Percentiles rank a stretch among this genome's conserved stretches.
phyloP scores from a whole-genome alignment of 1,140 invertebrate species.

The Globodera rostochiensis region DNA sequence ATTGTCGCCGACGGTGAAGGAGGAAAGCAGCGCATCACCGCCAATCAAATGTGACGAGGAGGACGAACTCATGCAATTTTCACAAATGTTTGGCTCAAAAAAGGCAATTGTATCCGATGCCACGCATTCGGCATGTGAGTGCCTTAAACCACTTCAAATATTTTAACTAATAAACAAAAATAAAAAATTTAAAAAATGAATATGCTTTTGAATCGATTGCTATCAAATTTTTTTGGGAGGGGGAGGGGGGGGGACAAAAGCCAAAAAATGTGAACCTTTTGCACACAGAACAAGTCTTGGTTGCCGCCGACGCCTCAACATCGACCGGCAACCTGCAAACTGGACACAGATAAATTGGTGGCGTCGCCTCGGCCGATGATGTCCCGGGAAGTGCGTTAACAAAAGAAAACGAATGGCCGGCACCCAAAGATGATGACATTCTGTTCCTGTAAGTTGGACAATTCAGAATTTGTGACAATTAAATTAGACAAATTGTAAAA shows the following conservation, averaged over 20 bases:
- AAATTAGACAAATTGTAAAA: neutral
- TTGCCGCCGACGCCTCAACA: neutral
- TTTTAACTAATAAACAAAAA: neutral
- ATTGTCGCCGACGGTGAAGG: neutral
- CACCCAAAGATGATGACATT: neutral
- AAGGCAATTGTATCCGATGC: neutral
- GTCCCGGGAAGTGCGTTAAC: neutral
- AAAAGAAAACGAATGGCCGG: neutral
- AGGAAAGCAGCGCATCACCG: constrained; percentile 25
- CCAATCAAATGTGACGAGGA: neutral
- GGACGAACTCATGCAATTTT: neutral
- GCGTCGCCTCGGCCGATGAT: neutral
- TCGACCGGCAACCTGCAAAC: neutral
- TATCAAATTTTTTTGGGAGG: too few relatives aligned
- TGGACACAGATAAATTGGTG: neutral
- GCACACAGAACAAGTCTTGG: constrained; percentile 16
- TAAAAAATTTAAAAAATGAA: neutral
- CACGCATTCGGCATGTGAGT: constrained; percentile 12
- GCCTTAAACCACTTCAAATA: constrained; percentile 7
- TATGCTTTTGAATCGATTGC: neutral
- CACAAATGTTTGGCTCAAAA: neutral
- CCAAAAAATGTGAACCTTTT: constrained; percentile 9
- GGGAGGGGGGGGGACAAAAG: too few relatives aligned
- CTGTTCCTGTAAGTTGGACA: neutral
- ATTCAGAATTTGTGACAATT: neutral